Conservation (phyloP, 2,113 vertebrate genomes). For the Mugil cephalus region DNA sequence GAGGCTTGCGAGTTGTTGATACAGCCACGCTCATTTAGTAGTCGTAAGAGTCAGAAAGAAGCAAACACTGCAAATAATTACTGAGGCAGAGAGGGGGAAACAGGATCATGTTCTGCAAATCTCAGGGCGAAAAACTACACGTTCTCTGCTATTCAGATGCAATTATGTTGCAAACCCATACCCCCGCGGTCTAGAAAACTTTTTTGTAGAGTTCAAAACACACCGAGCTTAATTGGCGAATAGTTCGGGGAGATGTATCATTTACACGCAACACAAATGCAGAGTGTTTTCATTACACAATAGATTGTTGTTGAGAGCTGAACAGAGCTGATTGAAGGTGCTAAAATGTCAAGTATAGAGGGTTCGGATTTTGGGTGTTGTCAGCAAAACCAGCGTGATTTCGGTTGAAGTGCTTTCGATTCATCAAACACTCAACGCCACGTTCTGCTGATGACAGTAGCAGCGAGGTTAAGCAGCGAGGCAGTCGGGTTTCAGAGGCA, state of each 20-base stretch:
- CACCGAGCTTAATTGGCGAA: slow-evolving; percentile 53
- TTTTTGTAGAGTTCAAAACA: slow-evolving; percentile 38
- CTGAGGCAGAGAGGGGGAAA: not conserved
- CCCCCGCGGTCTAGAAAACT: not conserved
- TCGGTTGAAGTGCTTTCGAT: slow-evolving; percentile 71
- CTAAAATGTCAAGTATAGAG: slow-evolving; percentile 73
- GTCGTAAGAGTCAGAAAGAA: slow-evolving; percentile 30
- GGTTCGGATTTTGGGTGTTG: slow-evolving; percentile 65
- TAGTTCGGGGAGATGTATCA: slow-evolving; percentile 58
- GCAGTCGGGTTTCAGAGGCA: slow-evolving; percentile 25
- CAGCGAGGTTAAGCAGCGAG: slow-evolving; percentile 49
- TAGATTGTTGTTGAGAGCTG: slow-evolving; percentile 46
- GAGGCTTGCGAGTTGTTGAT: slow-evolving; percentile 26
- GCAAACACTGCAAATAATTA: slow-evolving; percentile 53
- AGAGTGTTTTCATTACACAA: slow-evolving; percentile 68
- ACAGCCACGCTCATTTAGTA: slow-evolving; percentile 37
- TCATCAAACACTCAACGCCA: slow-evolving; percentile 62
- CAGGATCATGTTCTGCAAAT: slow-evolving; percentile 35
- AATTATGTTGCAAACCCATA: slow-evolving; percentile 43
- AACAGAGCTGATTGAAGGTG: slow-evolving; percentile 70
- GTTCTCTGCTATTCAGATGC: slow-evolving; percentile 30
- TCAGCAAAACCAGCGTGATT: slow-evolving; percentile 72
- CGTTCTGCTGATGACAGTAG: slow-evolving; percentile 50
- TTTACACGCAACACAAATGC: slow-evolving; percentile 49
- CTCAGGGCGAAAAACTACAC: slow-evolving; percentile 50